Percentiles rank a stretch among this genome's conserved stretches.
These are phyloP conservation scores for Mola mola DNA, from an alignment of 2,113 vertebrate species.

Conservation along the genomic window DNA sequence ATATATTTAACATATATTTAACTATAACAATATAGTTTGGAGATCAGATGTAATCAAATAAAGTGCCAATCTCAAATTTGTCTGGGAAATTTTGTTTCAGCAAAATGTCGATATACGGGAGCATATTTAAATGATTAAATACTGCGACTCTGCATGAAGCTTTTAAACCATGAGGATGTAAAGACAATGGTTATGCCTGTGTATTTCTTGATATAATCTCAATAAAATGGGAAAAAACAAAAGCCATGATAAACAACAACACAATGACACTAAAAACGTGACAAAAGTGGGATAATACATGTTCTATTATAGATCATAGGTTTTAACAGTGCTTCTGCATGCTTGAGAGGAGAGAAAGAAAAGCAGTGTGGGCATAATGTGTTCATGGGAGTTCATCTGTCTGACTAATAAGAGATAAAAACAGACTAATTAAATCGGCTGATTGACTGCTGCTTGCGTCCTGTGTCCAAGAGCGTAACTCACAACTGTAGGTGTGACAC, in stretches of 20 bases:
- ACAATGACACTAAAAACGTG: neutral
- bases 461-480: neutral
- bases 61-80: too few species aligned
- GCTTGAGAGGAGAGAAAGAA: neutral
- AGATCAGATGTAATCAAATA: slow-evolving; percentile 14
- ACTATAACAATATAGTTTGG: neutral
- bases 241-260: neutral
- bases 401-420: slow-evolving; percentile 19
- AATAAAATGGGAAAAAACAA: too few species aligned
- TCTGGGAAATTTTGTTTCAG: too few species aligned
- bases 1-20: too few species aligned
- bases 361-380: neutral
- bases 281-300: neutral
- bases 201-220: too few species aligned
- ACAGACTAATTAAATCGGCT: too few species aligned
- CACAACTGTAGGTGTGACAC: too few species aligned
- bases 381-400: slow-evolving; percentile 1
- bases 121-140: too few species aligned
- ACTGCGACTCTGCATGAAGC: too few species aligned
- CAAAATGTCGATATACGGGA: too few species aligned
- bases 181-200: too few species aligned
- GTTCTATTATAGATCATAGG: neutral
- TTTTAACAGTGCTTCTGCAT: neutral
- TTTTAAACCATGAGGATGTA: too few species aligned
- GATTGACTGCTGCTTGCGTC: neutral